Evolutionary conservation across 2,113 vertebrate species (phyloP), one percentile per base, ranked within the genome.

Genomic region (Dicerorhinus sumatrensis): DNA sequence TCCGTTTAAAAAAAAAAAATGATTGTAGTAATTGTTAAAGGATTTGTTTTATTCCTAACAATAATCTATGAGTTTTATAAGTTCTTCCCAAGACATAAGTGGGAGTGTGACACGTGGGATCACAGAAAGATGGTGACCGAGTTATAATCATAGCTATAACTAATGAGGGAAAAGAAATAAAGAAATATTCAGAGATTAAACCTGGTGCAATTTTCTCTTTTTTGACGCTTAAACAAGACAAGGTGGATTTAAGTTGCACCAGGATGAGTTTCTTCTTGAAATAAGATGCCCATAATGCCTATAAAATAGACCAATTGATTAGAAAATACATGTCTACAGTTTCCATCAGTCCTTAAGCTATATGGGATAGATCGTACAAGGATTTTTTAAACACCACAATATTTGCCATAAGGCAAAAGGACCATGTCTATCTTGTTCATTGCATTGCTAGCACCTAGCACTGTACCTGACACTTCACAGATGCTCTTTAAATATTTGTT

Each of bases 221-320:
- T 88, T 48, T 89, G 46, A 93, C 87, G 8, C 21, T 94, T 94
- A 72, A 84, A 75, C 36, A 75, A 94, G 84, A 91, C 48, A 72
- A 89, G 56, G 70, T 70, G 67, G 60, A 33, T 89, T 95, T 82
- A 92, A 96, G 85, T 93, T 60, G 77, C n/a, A 76, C 23, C 76
- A 92, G 65, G 76, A 73, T 88, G 79, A 46, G 11, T 51, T 97
- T 85, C 65, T 94, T 91, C 82, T 91, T 91, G 56, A 96, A 94
- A 88, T 95, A 81, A 81, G 31, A 86, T 77, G 46, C 33, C 58
- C 27, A 0, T 75, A 48, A 81, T 72, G 23, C 56, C 54, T 94
- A 5, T 89, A 92, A 86, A 96, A 76, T 60, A 93, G 83, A 42
- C 20, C 18, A 67, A 42, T 42, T 95, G 70, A 69, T 93, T 92